Base-by-base conservation (phyloP, 2,113 vertebrate genomes). In the Zosterops hypoxanthus region DNA sequence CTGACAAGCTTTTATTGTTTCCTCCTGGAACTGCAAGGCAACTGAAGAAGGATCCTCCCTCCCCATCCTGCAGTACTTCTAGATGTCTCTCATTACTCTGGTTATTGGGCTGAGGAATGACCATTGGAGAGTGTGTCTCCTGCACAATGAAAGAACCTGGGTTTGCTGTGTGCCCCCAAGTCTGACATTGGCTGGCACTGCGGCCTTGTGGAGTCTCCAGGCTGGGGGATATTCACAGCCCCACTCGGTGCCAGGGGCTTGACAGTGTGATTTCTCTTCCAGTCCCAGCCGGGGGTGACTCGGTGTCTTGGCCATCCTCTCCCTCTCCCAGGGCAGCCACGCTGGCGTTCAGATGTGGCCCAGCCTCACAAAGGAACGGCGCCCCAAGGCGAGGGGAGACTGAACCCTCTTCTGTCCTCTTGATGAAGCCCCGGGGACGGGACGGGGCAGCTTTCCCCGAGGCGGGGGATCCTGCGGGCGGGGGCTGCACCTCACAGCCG, bases 311-410 rank as follows among this genome's bases (percentile, higher is more conserved):
- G 29, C 41, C 80, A 53, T 15, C 11, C 21, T 53, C 23, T 31
- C 15, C 5, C 8, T 15, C 29, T 2, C 4, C 31, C 12, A 1
- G 2, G 41, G 20, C 12, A 28, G 50, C 19, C 47, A 26, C 1
- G 0, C 29, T 7, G 46, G 9, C 0, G 1, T 11, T 8, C 33
- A 3, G 2, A 7, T 2, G 9, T 1, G 12, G 19, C 39, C 33
- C 39, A 46, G 20, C 28, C 34, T 44, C 34, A 41, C 14, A 14
- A 16, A 16, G 9, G 1, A 2, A 6, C 6, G 1, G 29, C 3
- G 18, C 8, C 6, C 5, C n/a, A 12, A 33, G 64, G 6, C 0
- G 2, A 29, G 18, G 4, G 14, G 14, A 22, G 6, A 9, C 16
- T 0, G 22, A 53, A 6, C 2, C 11, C 11, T 24, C 31, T 11